phyloP scores from a whole-genome alignment of 2,113 vertebrate genomes.

The Ia io region DNA sequence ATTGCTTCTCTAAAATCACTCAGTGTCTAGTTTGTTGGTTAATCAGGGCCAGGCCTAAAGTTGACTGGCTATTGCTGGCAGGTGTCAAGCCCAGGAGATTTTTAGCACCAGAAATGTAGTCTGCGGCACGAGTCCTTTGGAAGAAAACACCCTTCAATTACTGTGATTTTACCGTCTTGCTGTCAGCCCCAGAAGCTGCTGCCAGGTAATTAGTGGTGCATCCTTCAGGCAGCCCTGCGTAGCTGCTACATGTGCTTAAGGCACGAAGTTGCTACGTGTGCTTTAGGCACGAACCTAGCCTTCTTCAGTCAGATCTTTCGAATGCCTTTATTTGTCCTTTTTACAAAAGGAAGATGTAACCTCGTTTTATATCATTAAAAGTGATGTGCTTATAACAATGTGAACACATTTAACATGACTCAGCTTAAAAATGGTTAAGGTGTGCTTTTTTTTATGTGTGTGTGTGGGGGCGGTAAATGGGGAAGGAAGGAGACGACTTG shows the following conservation, averaged over 20 bases:
- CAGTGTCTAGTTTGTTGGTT: background rate
- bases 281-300: background rate
- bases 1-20: background rate
- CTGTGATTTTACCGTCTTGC: background rate
- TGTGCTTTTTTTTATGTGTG: background rate
- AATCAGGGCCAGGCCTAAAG: background rate
- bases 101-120: background rate
- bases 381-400: background rate
- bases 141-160: background rate
- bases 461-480: too few relatives aligned
- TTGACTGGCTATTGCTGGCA: background rate
- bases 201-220: background rate
- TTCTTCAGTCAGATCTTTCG: background rate
- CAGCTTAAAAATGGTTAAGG: background rate
- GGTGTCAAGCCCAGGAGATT: background rate
- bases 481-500: too few relatives aligned
- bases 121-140: background rate
- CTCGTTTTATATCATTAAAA: background rate
- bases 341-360: background rate
- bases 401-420: background rate
- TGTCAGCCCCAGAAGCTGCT: background rate
- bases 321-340: background rate
- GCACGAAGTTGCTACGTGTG: background rate
- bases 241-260: background rate
- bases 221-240: background rate